Conservation (phyloP, 2,113 vertebrate species). For the Pachycephala philippinensis region DNA sequence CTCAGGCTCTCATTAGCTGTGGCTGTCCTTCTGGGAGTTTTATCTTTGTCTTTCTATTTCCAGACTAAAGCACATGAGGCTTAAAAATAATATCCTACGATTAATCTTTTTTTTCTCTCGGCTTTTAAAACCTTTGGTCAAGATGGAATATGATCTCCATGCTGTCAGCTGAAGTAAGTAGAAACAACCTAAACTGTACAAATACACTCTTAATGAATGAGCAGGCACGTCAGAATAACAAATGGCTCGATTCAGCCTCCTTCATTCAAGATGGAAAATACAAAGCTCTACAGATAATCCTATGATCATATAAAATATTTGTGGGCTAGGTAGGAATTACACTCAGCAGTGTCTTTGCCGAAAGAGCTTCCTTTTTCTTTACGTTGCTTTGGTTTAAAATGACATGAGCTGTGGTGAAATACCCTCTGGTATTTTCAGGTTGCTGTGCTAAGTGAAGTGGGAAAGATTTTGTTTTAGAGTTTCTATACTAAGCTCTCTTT, state of each 20-base stretch:
- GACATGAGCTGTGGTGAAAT: not conserved
- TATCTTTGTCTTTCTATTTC: conserved; percentile 22
- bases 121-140: not conserved
- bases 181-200: not conserved
- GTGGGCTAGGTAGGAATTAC: not conserved
- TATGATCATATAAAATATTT: not conserved
- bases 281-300: not conserved
- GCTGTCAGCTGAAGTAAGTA: not conserved
- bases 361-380: not conserved
- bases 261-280: not conserved
- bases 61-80: not conserved
- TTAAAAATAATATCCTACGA: conserved; percentile 8
- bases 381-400: not conserved
- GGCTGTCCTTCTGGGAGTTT: conserved; percentile 6
- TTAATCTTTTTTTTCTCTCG: not conserved
- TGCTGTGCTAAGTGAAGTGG: not conserved
- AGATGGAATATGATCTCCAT: not conserved
- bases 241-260: not conserved
- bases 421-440: not conserved
- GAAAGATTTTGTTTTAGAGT: not conserved
- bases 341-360: not conserved
- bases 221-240: not conserved
- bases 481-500: not conserved
- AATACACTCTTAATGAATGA: not conserved
- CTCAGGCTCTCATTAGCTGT: conserved; percentile 11